Base-by-base conservation (phyloP, 2,797 vertebrate genomes). In the Fundulus diaphanus region DNA sequence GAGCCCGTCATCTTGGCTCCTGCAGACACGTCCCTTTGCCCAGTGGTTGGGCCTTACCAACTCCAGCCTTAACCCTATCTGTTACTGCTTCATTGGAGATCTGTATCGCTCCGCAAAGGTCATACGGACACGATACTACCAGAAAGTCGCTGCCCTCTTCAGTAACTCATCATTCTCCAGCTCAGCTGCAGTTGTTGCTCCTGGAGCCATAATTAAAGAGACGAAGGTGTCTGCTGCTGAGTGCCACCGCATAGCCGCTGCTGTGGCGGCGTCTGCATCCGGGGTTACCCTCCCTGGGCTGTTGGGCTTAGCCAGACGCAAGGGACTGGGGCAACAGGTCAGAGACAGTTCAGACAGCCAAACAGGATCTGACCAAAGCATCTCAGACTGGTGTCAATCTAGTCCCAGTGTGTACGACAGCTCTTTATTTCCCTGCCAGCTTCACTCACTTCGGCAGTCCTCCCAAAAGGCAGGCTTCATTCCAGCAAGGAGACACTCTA, bases 41-140 rank as follows among this genome's bases (percentile, higher is more conserved):
- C 97, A 98, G 85, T 98, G 97, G 97, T 93, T 98, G 16, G 96
- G 97, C 57, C 96, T 98, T 56, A 98, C 96, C 3, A 98, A 98
- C 93, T 98, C 97, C 86, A 97, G 96, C 87, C 96, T 98, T 74
- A 98, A 98, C 82, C 97, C 97, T 0, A 97, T 98, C 85, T 98
- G 97, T 61, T 98, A 98, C 80, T 98, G 97, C 63, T 97, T 98
- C 78, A 95, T 98, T 0, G 97, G 97, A 31, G 96, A 97, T 79
- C 92, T 98, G 74, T 97, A 97, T 87, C 96, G 97, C 68, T 97
- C 97, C 0, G 97, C 96, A 7, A 96, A 95, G 87, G 93, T 97
- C 70, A 96, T 98, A 81, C 96, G 96, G 82, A 96, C 88, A 37
- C 95, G 95, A 48, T 98, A 97, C 89, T 96, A 96, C 78, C 95